Evolutionary conservation across 2,888 invertebrate genomes (phyloP), one percentile per base, ranked within the genome.

Genomic region (Erebia epiphron): DNA sequence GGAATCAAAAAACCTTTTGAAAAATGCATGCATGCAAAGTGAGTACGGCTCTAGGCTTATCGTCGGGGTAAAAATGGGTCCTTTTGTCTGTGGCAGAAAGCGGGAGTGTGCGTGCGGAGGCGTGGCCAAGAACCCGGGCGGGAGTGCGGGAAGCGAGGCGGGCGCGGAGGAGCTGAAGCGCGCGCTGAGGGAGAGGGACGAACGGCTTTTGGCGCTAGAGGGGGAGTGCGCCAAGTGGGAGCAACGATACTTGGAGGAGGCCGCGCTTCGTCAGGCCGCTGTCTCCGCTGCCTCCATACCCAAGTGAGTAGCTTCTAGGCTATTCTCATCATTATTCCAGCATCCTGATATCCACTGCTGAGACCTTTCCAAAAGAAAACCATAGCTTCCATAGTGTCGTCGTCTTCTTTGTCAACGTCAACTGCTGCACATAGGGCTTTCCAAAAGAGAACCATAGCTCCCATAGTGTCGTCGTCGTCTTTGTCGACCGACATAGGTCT

Each of bases 151-250:
- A 74, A 83, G 79, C 75, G 87, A 77, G 78, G 82, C 75, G 66
- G 82, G 84, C 50, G 89, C 79, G 82, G 93, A 85, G 92, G 96
- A 92, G 93, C 93, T 84, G 86, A 93, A 86, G 85, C 94, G 79
- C 0, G 88, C 86, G 76, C 74, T 93, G 81, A 81, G 93, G 9
- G 92, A 92, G 82, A 79, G 92, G 0, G 93, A 93, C 83, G 93
- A 93, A 80, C 80, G 93, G 13, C 82, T 92, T 74, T 83, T 93
- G 75, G 91, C 95, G 71, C 91, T 97, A 68, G 97, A 97, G 89
- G 96, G 96, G 0, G 97, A 97, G 83, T 96, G 96, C 79, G 95
- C 96, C 77, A 97, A 97, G 92, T 97, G 97, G 97, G 97, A 98
- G 88, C 97, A 97, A 88, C 94, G 97, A 64, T 97, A 96, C 88